Conservation (phyloP, 2,888 invertebrate species). For the Gymnocheta viridis region DNA sequence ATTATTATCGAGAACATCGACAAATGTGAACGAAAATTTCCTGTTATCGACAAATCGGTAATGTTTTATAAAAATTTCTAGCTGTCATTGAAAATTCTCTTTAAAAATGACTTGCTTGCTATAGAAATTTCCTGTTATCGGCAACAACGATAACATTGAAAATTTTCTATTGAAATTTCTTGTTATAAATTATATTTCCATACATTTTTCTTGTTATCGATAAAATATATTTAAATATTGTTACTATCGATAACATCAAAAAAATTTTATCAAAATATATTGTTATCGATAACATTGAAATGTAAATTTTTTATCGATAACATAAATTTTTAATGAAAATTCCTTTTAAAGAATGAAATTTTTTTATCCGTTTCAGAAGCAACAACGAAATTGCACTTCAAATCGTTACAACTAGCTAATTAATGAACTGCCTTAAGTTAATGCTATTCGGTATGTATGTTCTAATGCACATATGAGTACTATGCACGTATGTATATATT, state of each 20-base stretch:
- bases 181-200: no score
- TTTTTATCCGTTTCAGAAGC: neutral
- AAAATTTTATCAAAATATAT: neutral
- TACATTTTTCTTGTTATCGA: no score
- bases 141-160: no score
- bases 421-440: constrained; percentile 1
- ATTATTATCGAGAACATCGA: no score
- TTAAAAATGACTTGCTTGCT: no score
- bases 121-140: no score
- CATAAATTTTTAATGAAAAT: neutral
- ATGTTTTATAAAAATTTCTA: no score
- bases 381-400: neutral
- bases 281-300: neutral
- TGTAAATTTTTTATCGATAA: neutral
- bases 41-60: no score
- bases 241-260: neutral
- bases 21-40: no score
- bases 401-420: neutral
- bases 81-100: no score
- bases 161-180: no score
- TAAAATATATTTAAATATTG: no score
- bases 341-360: neutral
- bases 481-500: neutral
- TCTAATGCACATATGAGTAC: neutral
- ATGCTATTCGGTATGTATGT: neutral